Evolutionary conservation across 2,888 invertebrate genomes (phyloP).

Genomic region (Machimus rusticus): DNA sequence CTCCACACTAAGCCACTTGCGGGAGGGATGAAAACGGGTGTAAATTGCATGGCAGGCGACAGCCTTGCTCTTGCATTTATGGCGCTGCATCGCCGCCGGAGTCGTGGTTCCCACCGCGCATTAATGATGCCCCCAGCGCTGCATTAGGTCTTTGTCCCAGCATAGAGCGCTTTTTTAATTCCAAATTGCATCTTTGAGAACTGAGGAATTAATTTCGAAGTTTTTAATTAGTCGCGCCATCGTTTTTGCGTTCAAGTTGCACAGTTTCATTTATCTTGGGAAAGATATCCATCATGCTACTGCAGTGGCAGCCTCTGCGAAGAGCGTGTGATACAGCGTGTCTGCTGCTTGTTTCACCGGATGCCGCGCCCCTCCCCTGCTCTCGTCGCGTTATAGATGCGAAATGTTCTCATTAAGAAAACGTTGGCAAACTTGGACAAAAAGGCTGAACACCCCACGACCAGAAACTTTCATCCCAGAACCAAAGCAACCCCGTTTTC

Average conservation of each 20-base stretch:
- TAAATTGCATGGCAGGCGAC: background rate
- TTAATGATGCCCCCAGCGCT: conserved; percentile 12
- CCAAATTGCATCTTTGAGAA: conserved; percentile 40
- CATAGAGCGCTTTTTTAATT: conserved; percentile 24
- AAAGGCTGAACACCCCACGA: background rate
- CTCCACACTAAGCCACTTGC: background rate
- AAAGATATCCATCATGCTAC: conserved; percentile 35
- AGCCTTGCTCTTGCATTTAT: background rate
- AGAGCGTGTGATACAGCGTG: conserved; percentile 15
- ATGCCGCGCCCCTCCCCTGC: background rate
- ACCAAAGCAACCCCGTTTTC: background rate
- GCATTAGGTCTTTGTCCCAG: conserved; percentile 35
- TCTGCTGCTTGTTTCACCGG: conserved; percentile 7
- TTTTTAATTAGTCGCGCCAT: conserved; percentile 40
- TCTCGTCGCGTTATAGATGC: background rate
- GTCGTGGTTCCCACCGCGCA: background rate
- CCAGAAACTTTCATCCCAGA: background rate
- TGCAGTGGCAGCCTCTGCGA: background rate
- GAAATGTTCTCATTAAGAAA: conserved; percentile 33
- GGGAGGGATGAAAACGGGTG: background rate
- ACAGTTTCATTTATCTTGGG: conserved; percentile 37
- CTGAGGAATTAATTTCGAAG: conserved; percentile 37
- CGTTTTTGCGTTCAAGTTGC: conserved; percentile 31
- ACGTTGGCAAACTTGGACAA: conserved; percentile 26
- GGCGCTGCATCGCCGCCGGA: background rate